Conservation (phyloP, 1,140 invertebrate genomes). For the Macrosteles quadrilineatus region DNA sequence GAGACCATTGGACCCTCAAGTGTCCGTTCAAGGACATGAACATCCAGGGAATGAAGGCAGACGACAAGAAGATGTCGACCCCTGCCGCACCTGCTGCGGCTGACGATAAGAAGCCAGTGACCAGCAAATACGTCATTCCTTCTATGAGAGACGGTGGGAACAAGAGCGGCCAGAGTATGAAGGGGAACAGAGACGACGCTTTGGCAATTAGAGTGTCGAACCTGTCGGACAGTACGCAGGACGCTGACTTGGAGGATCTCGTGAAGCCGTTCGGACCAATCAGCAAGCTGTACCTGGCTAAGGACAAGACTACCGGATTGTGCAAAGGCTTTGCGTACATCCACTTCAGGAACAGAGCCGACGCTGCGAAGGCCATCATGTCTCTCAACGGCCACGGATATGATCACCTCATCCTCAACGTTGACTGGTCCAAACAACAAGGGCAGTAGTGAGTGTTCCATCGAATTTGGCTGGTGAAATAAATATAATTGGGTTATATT, state of each 20-base stretch:
- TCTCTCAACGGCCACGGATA: conserved; percentile 94
- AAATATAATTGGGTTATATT: too few species aligned
- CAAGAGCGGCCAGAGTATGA: conserved; percentile 72
- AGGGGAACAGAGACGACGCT: conserved; percentile 68
- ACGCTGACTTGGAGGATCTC: conserved; percentile 93
- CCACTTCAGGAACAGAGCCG: conserved; percentile 85
- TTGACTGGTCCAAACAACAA: conserved; percentile 94
- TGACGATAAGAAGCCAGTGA: conserved; percentile 37
- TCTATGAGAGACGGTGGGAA: conserved; percentile 79
- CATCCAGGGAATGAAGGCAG: conserved; percentile 62
- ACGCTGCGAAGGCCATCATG: conserved; percentile 90
- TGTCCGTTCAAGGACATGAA: conserved; percentile 95
- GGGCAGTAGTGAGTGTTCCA: neutral
- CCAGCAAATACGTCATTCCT: conserved; percentile 80
- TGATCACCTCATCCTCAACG: conserved; percentile 96
- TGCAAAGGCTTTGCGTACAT: conserved; percentile 97
- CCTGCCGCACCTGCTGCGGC: conserved; percentile 33
- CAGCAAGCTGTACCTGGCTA: conserved; percentile 84
- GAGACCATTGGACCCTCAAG: conserved; percentile 96
- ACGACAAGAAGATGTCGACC: conserved; percentile 49
- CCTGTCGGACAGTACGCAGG: conserved; percentile 93
- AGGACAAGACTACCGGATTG: conserved; percentile 77
- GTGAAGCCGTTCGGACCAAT: conserved; percentile 90
- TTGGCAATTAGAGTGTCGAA: conserved; percentile 96
- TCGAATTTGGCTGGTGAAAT: too few species aligned